phyloP scores from a whole-genome alignment of 2,797 vertebrate species.

The Okamejei kenojei region DNA sequence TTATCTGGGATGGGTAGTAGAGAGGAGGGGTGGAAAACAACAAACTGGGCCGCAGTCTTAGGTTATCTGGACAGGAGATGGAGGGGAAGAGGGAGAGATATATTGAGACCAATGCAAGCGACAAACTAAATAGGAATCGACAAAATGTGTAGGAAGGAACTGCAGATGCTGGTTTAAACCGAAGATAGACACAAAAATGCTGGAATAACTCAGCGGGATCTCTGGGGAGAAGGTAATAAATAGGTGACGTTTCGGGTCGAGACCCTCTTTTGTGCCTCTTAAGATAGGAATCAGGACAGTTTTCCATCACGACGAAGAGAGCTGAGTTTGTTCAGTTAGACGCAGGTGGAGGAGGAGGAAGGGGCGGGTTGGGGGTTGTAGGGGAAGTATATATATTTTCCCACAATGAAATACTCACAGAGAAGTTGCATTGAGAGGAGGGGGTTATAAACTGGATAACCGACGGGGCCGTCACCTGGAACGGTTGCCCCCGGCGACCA shows the following conservation, averaged over 20 bases:
- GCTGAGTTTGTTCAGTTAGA: neutral
- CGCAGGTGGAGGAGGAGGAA: neutral
- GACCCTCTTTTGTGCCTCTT: too few relatives aligned
- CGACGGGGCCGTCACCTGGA: conserved; percentile 25
- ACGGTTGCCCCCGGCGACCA: conserved; percentile 25
- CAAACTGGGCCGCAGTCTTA: neutral
- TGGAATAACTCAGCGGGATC: too few relatives aligned
- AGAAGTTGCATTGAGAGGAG: conserved; percentile 35
- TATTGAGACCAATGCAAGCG: neutral
- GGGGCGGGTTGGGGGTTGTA: neutral
- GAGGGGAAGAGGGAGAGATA: neutral
- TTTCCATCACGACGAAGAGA: neutral
- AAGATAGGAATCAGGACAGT: neutral
- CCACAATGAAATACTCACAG: conserved; percentile 35
- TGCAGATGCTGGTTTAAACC: too few relatives aligned
- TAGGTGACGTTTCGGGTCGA: too few relatives aligned
- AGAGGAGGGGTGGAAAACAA: too few relatives aligned
- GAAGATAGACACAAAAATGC: too few relatives aligned
- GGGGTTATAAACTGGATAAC: neutral
- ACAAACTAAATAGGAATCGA: neutral
- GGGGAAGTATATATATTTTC: neutral
- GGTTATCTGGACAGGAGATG: neutral
- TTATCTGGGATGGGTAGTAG: too few relatives aligned
- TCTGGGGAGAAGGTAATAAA: too few relatives aligned
- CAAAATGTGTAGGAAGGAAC: too few relatives aligned